Evolutionary conservation across 2,113 vertebrate species (phyloP).

Genomic region (Bos javanicus): DNA sequence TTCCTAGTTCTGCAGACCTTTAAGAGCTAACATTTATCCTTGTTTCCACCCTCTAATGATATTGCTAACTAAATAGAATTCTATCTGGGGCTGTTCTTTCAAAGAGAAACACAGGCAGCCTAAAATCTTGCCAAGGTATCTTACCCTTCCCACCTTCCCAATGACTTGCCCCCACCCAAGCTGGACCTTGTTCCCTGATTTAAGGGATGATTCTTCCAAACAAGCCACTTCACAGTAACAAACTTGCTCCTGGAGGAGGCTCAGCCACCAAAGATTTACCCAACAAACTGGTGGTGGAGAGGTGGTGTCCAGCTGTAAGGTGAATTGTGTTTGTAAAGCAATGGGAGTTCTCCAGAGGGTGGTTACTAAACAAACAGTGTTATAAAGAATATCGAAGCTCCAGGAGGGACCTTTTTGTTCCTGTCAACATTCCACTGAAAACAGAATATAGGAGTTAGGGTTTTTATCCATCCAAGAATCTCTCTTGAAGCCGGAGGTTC

Average conservation of each 20-base stretch:
- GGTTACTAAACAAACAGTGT: constrained; percentile 68
- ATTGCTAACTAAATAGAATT: constrained; percentile 62
- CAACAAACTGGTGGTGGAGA: constrained; percentile 29
- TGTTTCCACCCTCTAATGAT: constrained; percentile 40
- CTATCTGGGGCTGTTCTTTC: constrained; percentile 54
- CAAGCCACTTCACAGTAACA: constrained; percentile 20
- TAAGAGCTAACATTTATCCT: constrained; percentile 39
- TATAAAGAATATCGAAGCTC: constrained; percentile 47
- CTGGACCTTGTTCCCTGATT: neutral
- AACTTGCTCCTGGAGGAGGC: neutral
- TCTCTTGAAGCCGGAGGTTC: constrained; percentile 37
- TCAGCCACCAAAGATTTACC: constrained; percentile 22
- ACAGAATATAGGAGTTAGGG: constrained; percentile 35
- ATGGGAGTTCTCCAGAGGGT: constrained; percentile 59
- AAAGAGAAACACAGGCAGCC: constrained; percentile 51
- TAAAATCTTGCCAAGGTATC: constrained; percentile 54
- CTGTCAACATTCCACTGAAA: constrained; percentile 63
- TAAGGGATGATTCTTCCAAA: constrained; percentile 29
- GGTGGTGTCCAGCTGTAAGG: constrained; percentile 50
- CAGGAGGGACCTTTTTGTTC: constrained; percentile 53
- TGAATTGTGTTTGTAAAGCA: constrained; percentile 58
- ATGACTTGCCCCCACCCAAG: neutral
- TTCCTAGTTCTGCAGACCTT: neutral
- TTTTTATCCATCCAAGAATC: constrained; percentile 49
- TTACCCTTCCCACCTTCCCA: constrained; percentile 17